phyloP scores from a whole-genome alignment of 2,797 vertebrate species.

The Gymnocypris eckloni region DNA sequence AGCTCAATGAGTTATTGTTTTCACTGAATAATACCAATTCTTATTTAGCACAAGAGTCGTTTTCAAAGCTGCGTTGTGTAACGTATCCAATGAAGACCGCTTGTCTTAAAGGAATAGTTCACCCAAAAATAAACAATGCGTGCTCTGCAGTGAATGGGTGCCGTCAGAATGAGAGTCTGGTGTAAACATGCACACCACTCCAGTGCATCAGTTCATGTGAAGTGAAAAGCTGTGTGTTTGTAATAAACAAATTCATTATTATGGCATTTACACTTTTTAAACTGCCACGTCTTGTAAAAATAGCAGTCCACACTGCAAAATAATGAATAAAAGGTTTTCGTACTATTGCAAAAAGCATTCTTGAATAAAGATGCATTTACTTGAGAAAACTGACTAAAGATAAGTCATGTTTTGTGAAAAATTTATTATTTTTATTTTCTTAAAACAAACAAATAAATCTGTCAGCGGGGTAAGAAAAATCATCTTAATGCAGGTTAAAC shows the following conservation, averaged over 20 bases:
- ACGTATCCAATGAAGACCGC: neutral
- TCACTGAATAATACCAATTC: neutral
- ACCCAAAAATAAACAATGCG: neutral
- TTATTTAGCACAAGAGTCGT: neutral
- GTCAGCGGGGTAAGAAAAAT: too few relatives aligned
- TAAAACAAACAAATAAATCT: too few relatives aligned
- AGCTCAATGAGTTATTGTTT: neutral
- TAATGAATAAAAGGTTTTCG: too few relatives aligned
- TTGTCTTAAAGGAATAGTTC: neutral
- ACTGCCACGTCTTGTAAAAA: neutral
- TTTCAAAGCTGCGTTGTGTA: neutral
- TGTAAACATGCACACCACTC: neutral
- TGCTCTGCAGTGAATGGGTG: neutral
- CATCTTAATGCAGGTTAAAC: too few relatives aligned
- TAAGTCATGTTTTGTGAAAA: too few relatives aligned
- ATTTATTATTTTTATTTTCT: too few relatives aligned
- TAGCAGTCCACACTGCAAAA: too few relatives aligned
- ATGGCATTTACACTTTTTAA: neutral
- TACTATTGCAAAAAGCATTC: too few relatives aligned
- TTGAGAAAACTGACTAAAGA: too few relatives aligned
- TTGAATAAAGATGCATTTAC: too few relatives aligned
- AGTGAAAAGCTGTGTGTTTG: neutral
- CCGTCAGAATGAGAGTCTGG: neutral
- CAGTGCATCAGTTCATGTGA: neutral
- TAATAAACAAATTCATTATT: neutral